Evolutionary conservation across 2,888 invertebrate species (phyloP).

Genomic region (Glyphotaelius pellucidus): DNA sequence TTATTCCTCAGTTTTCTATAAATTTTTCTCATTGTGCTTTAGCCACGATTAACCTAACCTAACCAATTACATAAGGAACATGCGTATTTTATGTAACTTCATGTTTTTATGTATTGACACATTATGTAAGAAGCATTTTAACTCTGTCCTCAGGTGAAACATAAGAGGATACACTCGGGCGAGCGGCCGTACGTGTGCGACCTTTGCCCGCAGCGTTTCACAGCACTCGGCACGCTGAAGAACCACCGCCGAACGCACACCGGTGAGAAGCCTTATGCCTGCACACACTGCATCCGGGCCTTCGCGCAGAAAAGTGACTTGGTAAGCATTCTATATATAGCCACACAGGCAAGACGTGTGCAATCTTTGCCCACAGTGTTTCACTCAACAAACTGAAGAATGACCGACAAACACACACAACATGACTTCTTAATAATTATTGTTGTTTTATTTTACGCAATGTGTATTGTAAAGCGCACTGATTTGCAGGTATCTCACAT

Average conservation of each 20-base stretch:
- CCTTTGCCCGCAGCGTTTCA: constrained; percentile 72
- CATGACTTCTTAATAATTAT: too few relatives aligned
- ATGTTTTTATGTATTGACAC: not conserved
- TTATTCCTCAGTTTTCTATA: not conserved
- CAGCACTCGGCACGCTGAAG: constrained; percentile 71
- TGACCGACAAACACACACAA: constrained; percentile 70
- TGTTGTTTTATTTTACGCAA: too few relatives aligned
- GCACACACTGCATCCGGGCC: constrained; percentile 70
- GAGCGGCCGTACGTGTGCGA: constrained; percentile 73
- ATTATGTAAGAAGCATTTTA: not conserved
- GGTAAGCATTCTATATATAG: constrained; percentile 59
- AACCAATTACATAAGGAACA: too few relatives aligned
- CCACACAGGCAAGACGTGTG: constrained; percentile 69
- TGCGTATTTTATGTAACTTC: not conserved
- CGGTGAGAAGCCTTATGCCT: constrained; percentile 71
- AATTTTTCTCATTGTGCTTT: not conserved
- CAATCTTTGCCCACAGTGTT: constrained; percentile 72
- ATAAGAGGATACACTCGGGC: constrained; percentile 72
- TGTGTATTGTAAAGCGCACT: not conserved
- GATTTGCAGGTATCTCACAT: constrained; percentile 68
- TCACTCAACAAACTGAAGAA: constrained; percentile 72
- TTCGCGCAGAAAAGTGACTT: constrained; percentile 72
- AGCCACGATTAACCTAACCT: not conserved
- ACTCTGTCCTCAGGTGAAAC: constrained; percentile 68
- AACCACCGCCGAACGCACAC: constrained; percentile 73